These are phyloP conservation scores for Stegodyphus mimosarum DNA, from an alignment of 1,140 invertebrate genomes.

Conservation along the genomic window DNA sequence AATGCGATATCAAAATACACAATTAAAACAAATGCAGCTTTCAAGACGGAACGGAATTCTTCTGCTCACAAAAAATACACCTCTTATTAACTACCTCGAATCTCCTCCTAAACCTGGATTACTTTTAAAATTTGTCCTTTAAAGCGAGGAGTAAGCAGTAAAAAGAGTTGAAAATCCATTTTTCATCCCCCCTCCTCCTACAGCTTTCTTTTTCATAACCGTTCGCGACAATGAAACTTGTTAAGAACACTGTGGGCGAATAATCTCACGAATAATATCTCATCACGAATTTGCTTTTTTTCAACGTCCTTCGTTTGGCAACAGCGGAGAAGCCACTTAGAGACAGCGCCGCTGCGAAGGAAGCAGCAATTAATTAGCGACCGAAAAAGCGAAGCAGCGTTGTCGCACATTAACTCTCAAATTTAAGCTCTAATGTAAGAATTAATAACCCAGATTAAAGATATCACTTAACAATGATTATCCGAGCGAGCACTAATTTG, in stretches of 20 bases:
- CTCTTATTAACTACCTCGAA: too few relatives aligned
- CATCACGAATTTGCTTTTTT: constrained; percentile 30
- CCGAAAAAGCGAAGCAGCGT: constrained; percentile 46
- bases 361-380: constrained; percentile 54
- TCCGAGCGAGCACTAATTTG: constrained; percentile 54
- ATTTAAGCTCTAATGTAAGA: constrained; percentile 60
- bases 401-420: constrained; percentile 49
- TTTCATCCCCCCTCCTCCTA: not conserved
- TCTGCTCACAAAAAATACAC: too few relatives aligned
- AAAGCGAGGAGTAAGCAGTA: not conserved
- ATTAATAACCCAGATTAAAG: constrained; percentile 61
- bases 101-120: not conserved
- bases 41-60: too few relatives aligned
- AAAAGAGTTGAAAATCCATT: not conserved
- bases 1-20: too few relatives aligned
- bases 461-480: constrained; percentile 61
- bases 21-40: too few relatives aligned
- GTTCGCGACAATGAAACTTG: constrained; percentile 55
- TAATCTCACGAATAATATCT: constrained; percentile 52
- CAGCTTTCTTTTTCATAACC: constrained; percentile 35
- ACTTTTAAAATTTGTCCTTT: not conserved
- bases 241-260: constrained; percentile 34
- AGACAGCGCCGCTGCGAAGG: not conserved
- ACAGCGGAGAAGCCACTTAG: constrained; percentile 22
- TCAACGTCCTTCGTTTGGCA: not conserved